Evolutionary conservation across 2,113 vertebrate genomes (phyloP), one percentile per base, ranked within the genome.

Genomic region (Rutilus rutilus): DNA sequence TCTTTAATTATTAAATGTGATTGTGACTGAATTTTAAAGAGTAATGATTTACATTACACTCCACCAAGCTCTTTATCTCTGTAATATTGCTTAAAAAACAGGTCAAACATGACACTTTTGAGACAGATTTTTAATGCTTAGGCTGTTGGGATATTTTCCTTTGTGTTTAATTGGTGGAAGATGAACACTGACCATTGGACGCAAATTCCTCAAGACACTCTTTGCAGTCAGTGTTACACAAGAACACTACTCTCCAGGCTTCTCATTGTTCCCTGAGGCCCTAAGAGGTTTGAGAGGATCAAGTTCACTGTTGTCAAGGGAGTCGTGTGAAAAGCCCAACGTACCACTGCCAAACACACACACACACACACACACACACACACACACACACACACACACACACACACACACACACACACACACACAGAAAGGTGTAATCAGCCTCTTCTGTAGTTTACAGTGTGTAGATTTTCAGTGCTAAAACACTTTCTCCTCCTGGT

Each of bases 261-360:
- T 17, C 42, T 57, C 27, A 87, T 73, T 71, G 77, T 80, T 9
- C 52, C 2, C 47, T 3, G 27, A 88, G 85, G 78, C 71, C 71
- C 59, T 79, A 25, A 78, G 62, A 65, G 77, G 54, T 54, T 85
- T 78, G n/a, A 85, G 69, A 80, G 71, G 81, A 81, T 86, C 84
- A 81, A 87, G 80, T 82, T 87, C 81, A 84, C 81, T 57, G 64
- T 65, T 71, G 79, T 76, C 59, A 83, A 82, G 79, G 80, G 42
- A 77, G 74, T 67, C 59, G 57, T 83, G 88, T 75, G 80, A 81
- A 87, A 84, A 81, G 80, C 86, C 75, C 12, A 30, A 39, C 25
- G 21, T 77, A 73, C 25, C 57, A 74, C 54, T 81, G 54, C 64
- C 60, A 85, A 25, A 42, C 65, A 47, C 74, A 17, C 47, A 45